Conservation (phyloP, 2,113 vertebrate species). For the Syrmaticus mikado region DNA sequence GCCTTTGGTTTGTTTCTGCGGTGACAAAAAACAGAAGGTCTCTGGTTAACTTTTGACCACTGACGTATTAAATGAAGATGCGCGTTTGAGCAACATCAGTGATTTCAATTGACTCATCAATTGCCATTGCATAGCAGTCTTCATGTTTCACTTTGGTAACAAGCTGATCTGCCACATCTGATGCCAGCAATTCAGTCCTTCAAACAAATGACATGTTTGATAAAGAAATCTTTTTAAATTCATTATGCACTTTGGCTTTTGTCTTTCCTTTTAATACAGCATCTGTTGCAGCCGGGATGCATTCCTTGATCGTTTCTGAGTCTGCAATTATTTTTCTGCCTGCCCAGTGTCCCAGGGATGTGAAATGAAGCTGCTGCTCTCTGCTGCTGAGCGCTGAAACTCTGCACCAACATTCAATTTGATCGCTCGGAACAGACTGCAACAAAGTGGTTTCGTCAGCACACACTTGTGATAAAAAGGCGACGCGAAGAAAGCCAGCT, state of each 20-base stretch:
- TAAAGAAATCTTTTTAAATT: conserved; percentile 79
- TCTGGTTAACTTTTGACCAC: conserved; percentile 72
- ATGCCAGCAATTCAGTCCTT: conserved; percentile 77
- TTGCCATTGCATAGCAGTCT: conserved; percentile 59
- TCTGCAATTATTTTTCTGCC: conserved; percentile 73
- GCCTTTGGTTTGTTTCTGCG: conserved; percentile 28
- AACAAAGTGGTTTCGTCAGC: conserved; percentile 50
- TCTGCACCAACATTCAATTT: conserved; percentile 54
- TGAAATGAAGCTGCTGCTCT: conserved; percentile 53
- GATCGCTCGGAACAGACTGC: conserved; percentile 62
- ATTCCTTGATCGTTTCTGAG: conserved; percentile 77
- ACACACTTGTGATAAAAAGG: conserved; percentile 57
- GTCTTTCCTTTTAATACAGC: conserved; percentile 76
- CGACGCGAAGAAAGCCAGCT: conserved; percentile 33
- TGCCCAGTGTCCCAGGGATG: conserved; percentile 59
- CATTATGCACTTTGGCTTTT: conserved; percentile 76
- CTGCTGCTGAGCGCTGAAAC: conserved; percentile 47
- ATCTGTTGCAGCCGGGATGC: conserved; percentile 70
- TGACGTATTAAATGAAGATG: conserved; percentile 77
- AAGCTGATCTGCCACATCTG: conserved; percentile 76
- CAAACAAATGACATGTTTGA: conserved; percentile 80
- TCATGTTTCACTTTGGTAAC: conserved; percentile 80
- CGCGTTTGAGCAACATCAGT: conserved; percentile 67
- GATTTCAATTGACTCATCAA: conserved; percentile 80
- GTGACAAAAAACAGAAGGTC: conserved; percentile 46